phyloP scores from a whole-genome alignment of 2,113 vertebrate genomes.

The Merops nubicus region DNA sequence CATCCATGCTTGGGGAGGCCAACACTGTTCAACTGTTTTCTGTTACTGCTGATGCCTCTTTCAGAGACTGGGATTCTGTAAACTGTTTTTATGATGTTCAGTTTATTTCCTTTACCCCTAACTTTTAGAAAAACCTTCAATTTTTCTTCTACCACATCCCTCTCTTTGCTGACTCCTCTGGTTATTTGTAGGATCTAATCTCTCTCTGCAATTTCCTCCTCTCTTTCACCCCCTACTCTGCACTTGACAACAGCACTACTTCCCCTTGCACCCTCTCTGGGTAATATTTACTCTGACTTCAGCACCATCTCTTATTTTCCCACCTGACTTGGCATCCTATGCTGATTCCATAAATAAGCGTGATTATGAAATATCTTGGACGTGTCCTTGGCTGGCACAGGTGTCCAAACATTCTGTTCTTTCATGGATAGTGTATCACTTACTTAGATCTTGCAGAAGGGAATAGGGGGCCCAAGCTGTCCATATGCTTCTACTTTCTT shows the following conservation, averaged over 20 bases:
- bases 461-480: neutral
- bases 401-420: conserved; percentile 57
- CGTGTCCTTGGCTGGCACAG: neutral
- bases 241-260: conserved; percentile 4
- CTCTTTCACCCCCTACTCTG: neutral
- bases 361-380: conserved; percentile 11
- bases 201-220: conserved; percentile 49
- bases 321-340: conserved; percentile 53
- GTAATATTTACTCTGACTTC: conserved; percentile 17
- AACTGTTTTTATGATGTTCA: conserved; percentile 22
- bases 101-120: conserved; percentile 48
- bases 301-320: conserved; percentile 38
- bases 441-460: neutral
- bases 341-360: conserved; percentile 30
- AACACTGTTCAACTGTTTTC: neutral
- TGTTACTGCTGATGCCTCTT: neutral
- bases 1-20: neutral
- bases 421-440: neutral
- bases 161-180: conserved; percentile 1
- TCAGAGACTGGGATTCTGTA: neutral
- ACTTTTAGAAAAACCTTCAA: conserved; percentile 25
- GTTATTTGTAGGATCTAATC: conserved; percentile 14
- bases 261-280: neutral
- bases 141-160: conserved; percentile 12
- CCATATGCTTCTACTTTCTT: neutral